Conservation (phyloP, 2,888 invertebrate genomes). For the Dicycla oo region DNA sequence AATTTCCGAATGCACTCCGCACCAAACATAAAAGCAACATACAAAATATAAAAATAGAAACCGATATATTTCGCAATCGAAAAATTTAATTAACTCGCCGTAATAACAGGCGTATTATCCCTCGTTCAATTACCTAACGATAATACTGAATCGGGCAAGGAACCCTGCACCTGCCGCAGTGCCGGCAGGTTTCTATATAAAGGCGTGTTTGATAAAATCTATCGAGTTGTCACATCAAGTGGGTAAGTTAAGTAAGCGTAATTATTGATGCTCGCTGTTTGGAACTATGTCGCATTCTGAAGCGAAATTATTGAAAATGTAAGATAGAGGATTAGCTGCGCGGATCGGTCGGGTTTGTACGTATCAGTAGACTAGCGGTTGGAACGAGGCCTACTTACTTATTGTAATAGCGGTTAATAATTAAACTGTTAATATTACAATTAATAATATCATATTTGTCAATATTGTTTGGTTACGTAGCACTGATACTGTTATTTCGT, state of each 20-base stretch:
- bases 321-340: slow-evolving; percentile 1
- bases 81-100: slow-evolving; percentile 59
- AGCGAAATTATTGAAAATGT: slow-evolving; percentile 30
- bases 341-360: neutral
- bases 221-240: slow-evolving; percentile 61
- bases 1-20: neutral
- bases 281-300: slow-evolving; percentile 22
- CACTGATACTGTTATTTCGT: too few species aligned
- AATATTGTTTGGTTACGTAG: neutral
- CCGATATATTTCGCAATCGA: slow-evolving; percentile 58
- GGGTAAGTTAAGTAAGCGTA: slow-evolving; percentile 45
- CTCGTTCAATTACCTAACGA: slow-evolving; percentile 69
- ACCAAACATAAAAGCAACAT: slow-evolving; percentile 10
- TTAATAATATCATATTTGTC: neutral
- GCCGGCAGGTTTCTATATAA: slow-evolving; percentile 63
- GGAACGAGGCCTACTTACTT: neutral
- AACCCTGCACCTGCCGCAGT: slow-evolving; percentile 64
- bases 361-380: neutral
- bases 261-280: slow-evolving; percentile 49
- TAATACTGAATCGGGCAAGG: slow-evolving; percentile 63
- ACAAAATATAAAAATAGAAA: slow-evolving; percentile 51
- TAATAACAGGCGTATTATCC: slow-evolving; percentile 64
- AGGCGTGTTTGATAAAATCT: slow-evolving; percentile 66
- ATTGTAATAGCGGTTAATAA: neutral
- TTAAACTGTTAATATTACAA: neutral